A percentile compares a stretch with the other conserved stretches of the same genome.
These are phyloP conservation scores for Agrochola circellaris DNA, from an alignment of 2,888 invertebrate species.

Conservation along the genomic window DNA sequence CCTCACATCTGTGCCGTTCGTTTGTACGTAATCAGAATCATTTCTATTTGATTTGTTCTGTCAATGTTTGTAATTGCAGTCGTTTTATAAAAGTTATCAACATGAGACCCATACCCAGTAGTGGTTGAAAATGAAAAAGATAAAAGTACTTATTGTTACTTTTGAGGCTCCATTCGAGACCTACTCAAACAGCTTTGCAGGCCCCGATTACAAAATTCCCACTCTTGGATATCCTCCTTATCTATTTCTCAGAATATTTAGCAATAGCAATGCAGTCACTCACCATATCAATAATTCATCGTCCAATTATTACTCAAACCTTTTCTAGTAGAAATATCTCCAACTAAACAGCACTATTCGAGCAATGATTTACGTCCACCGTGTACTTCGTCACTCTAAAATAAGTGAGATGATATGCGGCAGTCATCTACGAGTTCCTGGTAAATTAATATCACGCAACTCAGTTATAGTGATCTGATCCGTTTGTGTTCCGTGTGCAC, in stretches of 20 bases:
- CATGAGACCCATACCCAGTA: neutral
- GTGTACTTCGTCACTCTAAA: conserved; percentile 22
- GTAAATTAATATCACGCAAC: conserved; percentile 10
- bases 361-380: conserved; percentile 1
- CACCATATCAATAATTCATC: neutral
- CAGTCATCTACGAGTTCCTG: conserved; percentile 37
- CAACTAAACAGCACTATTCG: neutral
- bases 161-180: neutral
- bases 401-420: conserved; percentile 19
- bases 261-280: neutral
- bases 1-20: conserved; percentile 39
- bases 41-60: conserved; percentile 54
- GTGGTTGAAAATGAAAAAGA: neutral
- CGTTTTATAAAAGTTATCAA: conserved; percentile 9
- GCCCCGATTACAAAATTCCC: neutral
- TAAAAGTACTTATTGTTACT: neutral
- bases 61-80: conserved; percentile 55
- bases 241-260: neutral
- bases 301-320: neutral
- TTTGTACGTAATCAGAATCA: conserved; percentile 55
- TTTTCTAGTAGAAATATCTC: neutral
- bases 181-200: neutral
- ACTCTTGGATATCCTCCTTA: neutral
- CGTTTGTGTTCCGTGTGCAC: conserved; percentile 39
- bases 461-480: conserved; percentile 37